These are phyloP conservation scores for Lasioglossum oenotherae DNA, from an alignment of 2,888 invertebrate species.

Conservation along the genomic window DNA sequence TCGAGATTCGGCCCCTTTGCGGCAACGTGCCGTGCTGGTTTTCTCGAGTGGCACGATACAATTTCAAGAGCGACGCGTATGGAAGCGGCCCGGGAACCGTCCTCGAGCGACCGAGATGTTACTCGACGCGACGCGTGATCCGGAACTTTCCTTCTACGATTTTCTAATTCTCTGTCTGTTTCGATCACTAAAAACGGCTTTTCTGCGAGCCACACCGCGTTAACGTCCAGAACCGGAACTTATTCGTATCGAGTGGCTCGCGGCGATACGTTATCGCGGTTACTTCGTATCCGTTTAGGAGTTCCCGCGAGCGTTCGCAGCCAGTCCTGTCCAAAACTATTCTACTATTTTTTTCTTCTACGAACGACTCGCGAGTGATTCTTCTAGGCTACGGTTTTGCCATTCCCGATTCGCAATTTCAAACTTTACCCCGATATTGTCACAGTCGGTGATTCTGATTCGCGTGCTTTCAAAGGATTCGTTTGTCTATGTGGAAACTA, in stretches of 20 bases:
- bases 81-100: not conserved
- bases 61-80: not conserved
- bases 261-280: slow-evolving; percentile 77
- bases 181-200: not conserved
- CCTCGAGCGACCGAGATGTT: not conserved
- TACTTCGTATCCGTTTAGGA: slow-evolving; percentile 73
- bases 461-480: too few species aligned
- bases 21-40: not conserved
- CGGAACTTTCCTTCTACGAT: not conserved
- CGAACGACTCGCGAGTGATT: not conserved
- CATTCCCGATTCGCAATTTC: too few species aligned
- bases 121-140: not conserved
- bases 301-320: not conserved
- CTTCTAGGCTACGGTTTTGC: not conserved
- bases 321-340: not conserved
- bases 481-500: too few species aligned
- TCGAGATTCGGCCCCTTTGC: slow-evolving; percentile 14
- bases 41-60: not conserved
- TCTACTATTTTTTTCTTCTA: not conserved
- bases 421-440: too few species aligned
- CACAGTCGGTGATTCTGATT: too few species aligned
- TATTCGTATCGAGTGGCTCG: slow-evolving; percentile 70
- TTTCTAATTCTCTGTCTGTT: not conserved
- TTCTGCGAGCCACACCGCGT: not conserved
- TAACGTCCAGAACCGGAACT: slow-evolving; percentile 68